Conservation (phyloP, 64 coral and sea anemone species). For the Porites lutea region DNA sequence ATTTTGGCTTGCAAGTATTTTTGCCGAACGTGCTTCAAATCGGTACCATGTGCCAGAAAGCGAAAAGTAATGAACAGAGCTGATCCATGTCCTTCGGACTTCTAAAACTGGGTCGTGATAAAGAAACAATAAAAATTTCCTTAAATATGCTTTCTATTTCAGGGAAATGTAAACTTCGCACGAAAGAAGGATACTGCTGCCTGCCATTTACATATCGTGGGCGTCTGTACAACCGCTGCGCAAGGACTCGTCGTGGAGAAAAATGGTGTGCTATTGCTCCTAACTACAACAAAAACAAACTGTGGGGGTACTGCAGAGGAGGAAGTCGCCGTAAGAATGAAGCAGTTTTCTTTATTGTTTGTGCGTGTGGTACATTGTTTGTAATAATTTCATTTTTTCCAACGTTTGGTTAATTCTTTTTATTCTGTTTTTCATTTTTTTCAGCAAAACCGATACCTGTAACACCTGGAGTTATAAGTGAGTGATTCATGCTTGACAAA, state of each 20-base stretch:
- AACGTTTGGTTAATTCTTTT: background rate
- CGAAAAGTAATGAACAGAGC: too few species aligned
- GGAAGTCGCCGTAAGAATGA: slow-evolving; percentile 25
- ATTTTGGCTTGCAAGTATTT: too few species aligned
- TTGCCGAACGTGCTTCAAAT: too few species aligned
- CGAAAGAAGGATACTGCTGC: slow-evolving; percentile 56
- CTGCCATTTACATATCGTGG: slow-evolving; percentile 53
- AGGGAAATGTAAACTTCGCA: slow-evolving; percentile 47
- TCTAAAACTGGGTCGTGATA: too few species aligned
- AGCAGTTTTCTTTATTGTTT: background rate
- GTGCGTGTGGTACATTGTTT: background rate
- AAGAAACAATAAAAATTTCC: background rate
- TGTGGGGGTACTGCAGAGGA: slow-evolving; percentile 56
- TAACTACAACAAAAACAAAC: slow-evolving; percentile 36
- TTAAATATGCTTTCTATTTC: background rate
- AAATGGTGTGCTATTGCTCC: slow-evolving; percentile 53
- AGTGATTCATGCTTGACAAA: background rate
- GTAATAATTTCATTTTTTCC: background rate
- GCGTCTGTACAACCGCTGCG: slow-evolving; percentile 34
- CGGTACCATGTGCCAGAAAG: too few species aligned
- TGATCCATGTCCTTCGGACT: too few species aligned
- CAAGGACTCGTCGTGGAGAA: background rate
- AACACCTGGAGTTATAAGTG: slow-evolving; percentile 32
- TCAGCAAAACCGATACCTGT: slow-evolving; percentile 23
- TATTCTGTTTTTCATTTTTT: background rate